These are phyloP conservation scores for Saccostrea echinata DNA, from an alignment of 1,140 invertebrate genomes.

Conservation along the genomic window DNA sequence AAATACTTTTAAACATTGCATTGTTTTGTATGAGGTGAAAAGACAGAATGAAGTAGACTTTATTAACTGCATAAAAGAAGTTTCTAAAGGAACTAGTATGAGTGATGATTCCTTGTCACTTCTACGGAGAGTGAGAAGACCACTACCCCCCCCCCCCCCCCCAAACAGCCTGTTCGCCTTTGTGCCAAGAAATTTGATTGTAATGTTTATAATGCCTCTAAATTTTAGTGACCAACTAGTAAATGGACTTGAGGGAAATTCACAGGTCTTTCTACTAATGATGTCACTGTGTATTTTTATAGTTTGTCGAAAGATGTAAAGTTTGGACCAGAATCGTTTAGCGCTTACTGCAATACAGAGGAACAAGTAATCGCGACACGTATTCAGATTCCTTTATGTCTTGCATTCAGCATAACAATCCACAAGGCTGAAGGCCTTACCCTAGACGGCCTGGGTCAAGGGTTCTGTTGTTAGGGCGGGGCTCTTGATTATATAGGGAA, in stretches of 20 bases:
- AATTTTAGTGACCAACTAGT: constrained; percentile 32
- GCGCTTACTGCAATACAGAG: no score
- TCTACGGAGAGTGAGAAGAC: constrained; percentile 8
- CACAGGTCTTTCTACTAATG: neutral
- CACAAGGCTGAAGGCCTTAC: constrained; percentile 57
- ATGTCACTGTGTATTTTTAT: constrained; percentile 46
- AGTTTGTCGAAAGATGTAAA: no score
- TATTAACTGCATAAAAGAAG: constrained; percentile 46
- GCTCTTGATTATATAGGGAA: no score
- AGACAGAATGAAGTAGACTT: constrained; percentile 36
- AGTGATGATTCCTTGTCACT: neutral
- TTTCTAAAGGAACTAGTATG: constrained; percentile 40
- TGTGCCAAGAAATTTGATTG: constrained; percentile 47
- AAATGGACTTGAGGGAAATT: constrained; percentile 47
- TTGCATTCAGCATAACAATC: constrained; percentile 56
- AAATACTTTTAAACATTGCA: no score
- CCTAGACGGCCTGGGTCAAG: no score
- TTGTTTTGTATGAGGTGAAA: constrained; percentile 31
- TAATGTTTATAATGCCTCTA: constrained; percentile 41
- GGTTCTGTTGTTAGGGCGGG: no score
- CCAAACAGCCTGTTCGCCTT: constrained; percentile 5
- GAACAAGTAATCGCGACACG: no score
- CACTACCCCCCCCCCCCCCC: neutral
- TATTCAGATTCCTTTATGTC: constrained; percentile 41
- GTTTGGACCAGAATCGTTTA: no score